phyloP scores from a whole-genome alignment of 2,888 invertebrate genomes.

The Marasmarcha lunaedactyla region DNA sequence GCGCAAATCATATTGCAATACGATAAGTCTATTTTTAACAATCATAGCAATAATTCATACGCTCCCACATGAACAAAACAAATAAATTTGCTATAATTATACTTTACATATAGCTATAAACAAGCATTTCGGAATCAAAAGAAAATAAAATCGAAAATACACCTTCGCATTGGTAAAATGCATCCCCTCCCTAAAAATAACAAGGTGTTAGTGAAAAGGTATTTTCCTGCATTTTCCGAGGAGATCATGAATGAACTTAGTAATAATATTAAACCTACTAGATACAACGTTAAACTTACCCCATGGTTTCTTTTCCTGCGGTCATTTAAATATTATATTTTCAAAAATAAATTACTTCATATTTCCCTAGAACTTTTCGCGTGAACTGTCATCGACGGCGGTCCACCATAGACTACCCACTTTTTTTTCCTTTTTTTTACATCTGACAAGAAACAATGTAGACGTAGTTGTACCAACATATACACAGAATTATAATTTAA shows the following conservation, averaged over 20 bases:
- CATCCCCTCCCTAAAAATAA: slow-evolving; percentile 67
- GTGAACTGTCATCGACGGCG: slow-evolving; percentile 44
- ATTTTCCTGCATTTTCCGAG: slow-evolving; percentile 20
- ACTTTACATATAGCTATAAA: no score
- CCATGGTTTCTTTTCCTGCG: slow-evolving; percentile 86
- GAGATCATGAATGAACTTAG: slow-evolving; percentile 1
- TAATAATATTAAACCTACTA: slow-evolving; percentile 12
- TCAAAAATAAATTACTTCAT: slow-evolving; percentile 48
- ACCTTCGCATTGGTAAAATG: slow-evolving; percentile 60
- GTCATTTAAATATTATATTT: slow-evolving; percentile 75
- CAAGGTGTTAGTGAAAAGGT: slow-evolving; percentile 36
- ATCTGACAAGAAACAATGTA: background rate
- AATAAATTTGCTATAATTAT: no score
- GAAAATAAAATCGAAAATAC: slow-evolving; percentile 41
- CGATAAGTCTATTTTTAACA: slow-evolving; percentile 9
- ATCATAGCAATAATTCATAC: background rate
- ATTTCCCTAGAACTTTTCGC: slow-evolving; percentile 30
- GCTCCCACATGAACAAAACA: slow-evolving; percentile 1
- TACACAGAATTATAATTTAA: no score
- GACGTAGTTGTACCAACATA: no score
- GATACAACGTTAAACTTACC: slow-evolving; percentile 66
- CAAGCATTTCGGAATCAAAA: no score
- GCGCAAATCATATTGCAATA: slow-evolving; percentile 10
- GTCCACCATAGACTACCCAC: slow-evolving; percentile 32
- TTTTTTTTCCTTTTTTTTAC: slow-evolving; percentile 9